phyloP scores from a whole-genome alignment of 2,888 invertebrate genomes.

The Eristalis arbustorum region DNA sequence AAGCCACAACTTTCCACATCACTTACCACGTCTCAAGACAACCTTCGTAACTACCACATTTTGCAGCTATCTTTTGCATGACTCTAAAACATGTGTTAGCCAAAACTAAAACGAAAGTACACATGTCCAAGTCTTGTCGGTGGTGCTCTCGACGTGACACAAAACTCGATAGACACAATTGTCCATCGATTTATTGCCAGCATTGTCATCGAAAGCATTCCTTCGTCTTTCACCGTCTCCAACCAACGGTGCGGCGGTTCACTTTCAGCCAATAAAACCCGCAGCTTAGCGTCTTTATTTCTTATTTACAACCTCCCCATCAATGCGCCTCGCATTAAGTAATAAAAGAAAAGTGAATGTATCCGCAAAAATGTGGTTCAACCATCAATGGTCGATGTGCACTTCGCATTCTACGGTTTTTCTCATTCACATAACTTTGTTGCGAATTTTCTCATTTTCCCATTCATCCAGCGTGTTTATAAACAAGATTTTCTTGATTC shows the following conservation, averaged over 20 bases:
- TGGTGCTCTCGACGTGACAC: too few relatives aligned
- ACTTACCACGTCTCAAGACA: too few relatives aligned
- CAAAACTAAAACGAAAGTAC: too few relatives aligned
- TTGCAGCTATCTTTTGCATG: too few relatives aligned
- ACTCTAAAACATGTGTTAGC: too few relatives aligned
- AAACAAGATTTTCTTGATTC: slow-evolving; percentile 52
- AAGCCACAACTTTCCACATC: too few relatives aligned
- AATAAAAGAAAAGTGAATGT: slow-evolving; percentile 63
- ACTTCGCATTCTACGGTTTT: slow-evolving; percentile 22
- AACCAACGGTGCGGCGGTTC: neutral
- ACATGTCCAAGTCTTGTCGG: too few relatives aligned
- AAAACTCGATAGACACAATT: neutral
- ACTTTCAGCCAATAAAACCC: slow-evolving; percentile 47
- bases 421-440: slow-evolving; percentile 43
- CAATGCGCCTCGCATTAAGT: slow-evolving; percentile 38
- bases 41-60: too few relatives aligned
- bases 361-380: slow-evolving; percentile 61
- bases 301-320: neutral
- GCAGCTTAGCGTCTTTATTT: neutral
- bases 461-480: neutral
- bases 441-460: slow-evolving; percentile 19
- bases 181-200: neutral
- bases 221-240: neutral
- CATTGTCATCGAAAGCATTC: neutral
- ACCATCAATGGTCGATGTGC: slow-evolving; percentile 23